Base-by-base conservation (phyloP, 2,113 vertebrate genomes). In the Antennarius striatus region DNA sequence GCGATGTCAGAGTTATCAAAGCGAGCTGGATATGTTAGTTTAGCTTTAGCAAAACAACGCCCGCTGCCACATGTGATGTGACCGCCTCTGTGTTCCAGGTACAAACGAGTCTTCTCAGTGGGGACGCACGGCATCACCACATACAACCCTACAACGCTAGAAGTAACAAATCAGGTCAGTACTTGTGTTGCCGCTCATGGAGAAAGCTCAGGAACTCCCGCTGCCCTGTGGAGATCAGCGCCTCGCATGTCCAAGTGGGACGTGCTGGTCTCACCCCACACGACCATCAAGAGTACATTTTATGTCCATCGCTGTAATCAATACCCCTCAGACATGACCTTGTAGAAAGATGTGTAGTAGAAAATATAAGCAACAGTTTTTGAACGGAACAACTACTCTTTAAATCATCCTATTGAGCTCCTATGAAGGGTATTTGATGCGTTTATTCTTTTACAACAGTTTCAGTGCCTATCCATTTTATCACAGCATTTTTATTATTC, bases 81-180 rank as follows among this genome's bases (percentile, higher is more conserved):
- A 50, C 90, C 60, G 83, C 42, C 39, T 88, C 47, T 80, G 16
- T 84, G 28, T 83, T 89, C 52, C 82, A 99, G 97, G 90, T 99
- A 99, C 84, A 99, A 99, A 68, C 90, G 97, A 78, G 96, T 99
- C 63, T 99, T 99, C 92, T 99, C 98, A 13, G 92, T 99, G 82
- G 98, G 98, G 84, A 96, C 95, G 28, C 95, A 98, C 86, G 96
- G 96, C 75, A 93, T 99, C 78, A 98, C 97, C 84, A 99, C 98
- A 0, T 99, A 99, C 81, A 99, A 99, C 88, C 98, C 98, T 7
- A 93, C 95, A 72, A 99, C 97, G 0, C 88, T 99, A 90, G 98
- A 99, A 96, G 94, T 99, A 91, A 99, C 98, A 69, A 99, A 99
- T 94, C 98, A 99, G 98, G 98, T 98, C 92, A 91, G 80, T 64